A percentile compares a stretch with the other conserved stretches of the same genome.
These are phyloP conservation scores for Oikopleura dioica DNA, from an alignment of 23 tunicate genomes.

Conservation along the genomic window DNA sequence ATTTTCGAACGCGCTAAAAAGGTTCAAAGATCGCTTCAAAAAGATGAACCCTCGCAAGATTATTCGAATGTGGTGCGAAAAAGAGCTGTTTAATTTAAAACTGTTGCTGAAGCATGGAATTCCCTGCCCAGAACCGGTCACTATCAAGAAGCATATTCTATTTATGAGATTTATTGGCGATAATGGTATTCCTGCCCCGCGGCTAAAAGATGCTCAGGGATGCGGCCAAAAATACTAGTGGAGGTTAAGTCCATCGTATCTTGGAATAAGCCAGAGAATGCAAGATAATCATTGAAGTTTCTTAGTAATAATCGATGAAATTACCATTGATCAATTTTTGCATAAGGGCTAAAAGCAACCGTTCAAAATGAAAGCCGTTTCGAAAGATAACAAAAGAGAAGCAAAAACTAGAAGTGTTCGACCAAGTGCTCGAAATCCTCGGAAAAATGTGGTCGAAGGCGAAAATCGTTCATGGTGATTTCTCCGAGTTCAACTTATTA, in stretches of 20 bases:
- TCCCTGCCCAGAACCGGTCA: conserved; percentile 60
- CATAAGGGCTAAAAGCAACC: no score
- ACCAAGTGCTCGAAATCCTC: background rate
- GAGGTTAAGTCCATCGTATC: no score
- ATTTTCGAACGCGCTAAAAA: no score
- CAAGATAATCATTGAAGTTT: no score
- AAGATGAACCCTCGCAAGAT: conserved; percentile 61
- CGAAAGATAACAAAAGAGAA: no score
- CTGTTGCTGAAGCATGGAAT: conserved; percentile 37
- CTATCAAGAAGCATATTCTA: conserved; percentile 54
- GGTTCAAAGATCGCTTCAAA: conserved; percentile 79
- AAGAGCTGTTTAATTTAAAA: conserved; percentile 51
- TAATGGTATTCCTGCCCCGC: conserved; percentile 42
- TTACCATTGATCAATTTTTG: no score
- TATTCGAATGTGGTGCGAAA: conserved; percentile 90
- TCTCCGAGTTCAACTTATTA: background rate
- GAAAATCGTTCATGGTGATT: background rate
- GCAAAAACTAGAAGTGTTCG: no score
- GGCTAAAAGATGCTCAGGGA: conserved; percentile 52
- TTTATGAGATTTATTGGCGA: conserved; percentile 77
- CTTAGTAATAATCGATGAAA: no score
- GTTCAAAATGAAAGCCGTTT: no score
- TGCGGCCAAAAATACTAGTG: no score
- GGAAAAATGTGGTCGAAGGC: background rate
- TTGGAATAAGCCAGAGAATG: no score